Evolutionary conservation across 2,888 invertebrate genomes (phyloP), one percentile per base, ranked within the genome.

Genomic region (Cistogaster globosa): DNA sequence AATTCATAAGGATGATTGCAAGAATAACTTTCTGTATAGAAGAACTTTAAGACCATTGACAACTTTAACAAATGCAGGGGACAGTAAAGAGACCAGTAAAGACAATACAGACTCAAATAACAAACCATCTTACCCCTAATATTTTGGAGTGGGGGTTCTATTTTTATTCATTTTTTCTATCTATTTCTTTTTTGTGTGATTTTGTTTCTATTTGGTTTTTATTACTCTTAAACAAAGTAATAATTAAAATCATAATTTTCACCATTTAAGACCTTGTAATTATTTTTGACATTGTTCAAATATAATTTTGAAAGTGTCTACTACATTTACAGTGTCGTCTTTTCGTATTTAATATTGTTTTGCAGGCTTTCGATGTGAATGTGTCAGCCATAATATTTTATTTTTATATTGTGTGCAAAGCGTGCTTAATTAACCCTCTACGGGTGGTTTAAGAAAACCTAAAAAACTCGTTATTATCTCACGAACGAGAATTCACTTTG

Each of bases 241-340:
- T 91, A 91, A 91, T 91, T 91, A 91, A 90, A 91, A 91, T 91
- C 89, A 91, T 90, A 91, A 91, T 91, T 91, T 90, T 89, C 89
- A 89, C 88, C 89, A 90, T 90, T 90, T 91, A 91, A 91, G 91
- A 89, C 90, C 88, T 88, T 90, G 90, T 91, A 90, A 91, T 91
- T 91, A 91, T 90, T 90, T 90, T 90, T 90, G 91, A 91, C 91
- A 85, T 86, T 86, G 77, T 69, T 87, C 68, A 81, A 80, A 81
- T 83, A 85, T 85, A 85, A 81, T 86, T 86, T 83, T 84, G 53
- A 68, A 68, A 79, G 77, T 76, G 78, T 83, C 74, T 68, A 36
- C 67, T 62, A 53, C 0, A 22, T 16, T 18, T 18, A 12, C 26
- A 53, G n/a, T 51, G 16, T 74, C 65, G 22, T 20, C 22, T 69